These are phyloP conservation scores for Ranitomeya imitator DNA, from an alignment of 2,113 vertebrate genomes.

Conservation along the genomic window DNA sequence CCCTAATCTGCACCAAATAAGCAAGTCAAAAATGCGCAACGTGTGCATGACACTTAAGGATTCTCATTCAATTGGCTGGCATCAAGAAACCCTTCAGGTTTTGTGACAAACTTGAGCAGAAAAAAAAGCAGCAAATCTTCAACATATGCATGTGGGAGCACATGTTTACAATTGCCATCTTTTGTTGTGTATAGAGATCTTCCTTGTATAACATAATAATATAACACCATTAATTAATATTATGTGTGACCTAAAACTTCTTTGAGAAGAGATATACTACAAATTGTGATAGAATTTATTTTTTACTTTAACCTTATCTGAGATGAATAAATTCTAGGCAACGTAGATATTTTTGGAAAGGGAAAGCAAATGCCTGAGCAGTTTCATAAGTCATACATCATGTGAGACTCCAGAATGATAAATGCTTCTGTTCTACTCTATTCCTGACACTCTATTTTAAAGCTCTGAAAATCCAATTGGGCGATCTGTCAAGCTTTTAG, in stretches of 20 bases:
- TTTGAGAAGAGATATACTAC: not conserved
- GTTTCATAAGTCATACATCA: slow-evolving; percentile 39
- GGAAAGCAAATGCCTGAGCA: slow-evolving; percentile 37
- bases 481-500: slow-evolving; percentile 58
- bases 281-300: not conserved
- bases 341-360: not conserved
- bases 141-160: not conserved
- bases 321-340: slow-evolving; percentile 30
- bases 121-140: too few relatives aligned
- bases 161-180: not conserved
- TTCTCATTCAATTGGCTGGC: too few relatives aligned
- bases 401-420: slow-evolving; percentile 47
- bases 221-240: not conserved
- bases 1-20: too few relatives aligned
- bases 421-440: slow-evolving; percentile 54
- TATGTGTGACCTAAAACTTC: not conserved
- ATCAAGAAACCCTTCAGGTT: too few relatives aligned
- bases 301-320: not conserved
- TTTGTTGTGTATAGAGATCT: not conserved
- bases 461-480: slow-evolving; percentile 58
- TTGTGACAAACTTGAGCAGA: too few relatives aligned
- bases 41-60: too few relatives aligned
- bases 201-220: not conserved
- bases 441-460: slow-evolving; percentile 57
- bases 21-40: too few relatives aligned